Evolutionary conservation across 2,113 vertebrate species (phyloP).

Genomic region (Egretta garzetta): DNA sequence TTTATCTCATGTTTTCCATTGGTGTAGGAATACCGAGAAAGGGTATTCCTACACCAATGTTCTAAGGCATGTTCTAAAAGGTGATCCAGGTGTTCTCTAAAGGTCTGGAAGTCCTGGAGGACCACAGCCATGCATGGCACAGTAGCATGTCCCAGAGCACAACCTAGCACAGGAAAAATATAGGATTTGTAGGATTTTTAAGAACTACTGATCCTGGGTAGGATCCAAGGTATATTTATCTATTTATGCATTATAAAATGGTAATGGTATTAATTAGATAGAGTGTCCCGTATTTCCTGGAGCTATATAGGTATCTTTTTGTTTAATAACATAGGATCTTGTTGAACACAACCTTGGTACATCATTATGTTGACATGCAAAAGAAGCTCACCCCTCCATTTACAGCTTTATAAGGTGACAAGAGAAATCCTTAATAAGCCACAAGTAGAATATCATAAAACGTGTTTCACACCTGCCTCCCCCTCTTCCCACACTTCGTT

Average conservation of each 20-base stretch:
- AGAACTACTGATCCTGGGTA: neutral
- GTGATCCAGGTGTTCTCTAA: neutral
- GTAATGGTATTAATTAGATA: neutral
- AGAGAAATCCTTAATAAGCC: slow-evolving; percentile 19
- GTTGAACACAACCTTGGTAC: neutral
- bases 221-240: neutral
- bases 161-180: neutral
- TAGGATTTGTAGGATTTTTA: neutral
- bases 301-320: neutral
- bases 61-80: neutral
- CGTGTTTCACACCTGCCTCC: neutral
- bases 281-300: neutral
- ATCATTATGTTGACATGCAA: neutral
- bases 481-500: neutral
- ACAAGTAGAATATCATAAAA: neutral
- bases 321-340: neutral
- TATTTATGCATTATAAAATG: neutral
- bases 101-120: neutral
- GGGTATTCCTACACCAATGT: no score
- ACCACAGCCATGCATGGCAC: neutral
- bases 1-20: neutral
- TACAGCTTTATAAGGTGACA: slow-evolving; percentile 33
- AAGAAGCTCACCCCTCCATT: neutral
- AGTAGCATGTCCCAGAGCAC: neutral
- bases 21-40: fast-evolving